These are phyloP conservation scores for Chrysogorgia sp. DNA, from an alignment of 92 coral and sea anemone genomes.

Conservation along the genomic window DNA sequence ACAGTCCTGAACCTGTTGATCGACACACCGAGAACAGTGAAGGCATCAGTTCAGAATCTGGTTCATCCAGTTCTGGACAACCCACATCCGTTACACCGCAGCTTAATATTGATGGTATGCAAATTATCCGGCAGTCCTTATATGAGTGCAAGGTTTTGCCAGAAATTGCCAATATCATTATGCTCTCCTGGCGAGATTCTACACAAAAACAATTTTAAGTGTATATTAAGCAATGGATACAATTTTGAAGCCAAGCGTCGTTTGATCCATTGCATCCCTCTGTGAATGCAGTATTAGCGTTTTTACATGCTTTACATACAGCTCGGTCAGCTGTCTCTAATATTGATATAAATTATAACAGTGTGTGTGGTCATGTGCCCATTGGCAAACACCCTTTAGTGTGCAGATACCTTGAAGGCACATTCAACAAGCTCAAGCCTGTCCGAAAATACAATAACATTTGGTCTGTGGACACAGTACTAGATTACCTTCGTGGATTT, in stretches of 20 bases:
- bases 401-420: slow-evolving; percentile 56
- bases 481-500: slow-evolving; percentile 40
- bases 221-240: slow-evolving; percentile 55
- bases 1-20: slow-evolving; percentile 38
- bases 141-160: slow-evolving; percentile 47
- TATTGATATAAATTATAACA: slow-evolving; percentile 24
- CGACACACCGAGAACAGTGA: slow-evolving; percentile 39
- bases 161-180: slow-evolving; percentile 59
- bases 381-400: slow-evolving; percentile 54
- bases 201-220: slow-evolving; percentile 64
- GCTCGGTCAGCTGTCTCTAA: slow-evolving; percentile 60
- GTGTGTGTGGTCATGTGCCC: slow-evolving; percentile 25
- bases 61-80: slow-evolving; percentile 44
- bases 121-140: slow-evolving; percentile 64
- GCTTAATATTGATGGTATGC: slow-evolving; percentile 59
- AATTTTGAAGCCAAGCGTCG: slow-evolving; percentile 54
- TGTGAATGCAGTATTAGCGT: slow-evolving; percentile 44
- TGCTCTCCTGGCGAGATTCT: slow-evolving; percentile 54
- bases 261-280: slow-evolving; percentile 63
- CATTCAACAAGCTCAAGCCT: slow-evolving; percentile 60
- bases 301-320: slow-evolving; percentile 55
- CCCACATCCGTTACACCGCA: slow-evolving; percentile 52
- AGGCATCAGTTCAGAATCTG: slow-evolving; percentile 47
- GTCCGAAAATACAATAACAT: slow-evolving; percentile 52
- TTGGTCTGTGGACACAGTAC: slow-evolving; percentile 61